These are phyloP conservation scores for Drosophila mayri DNA, from an alignment of 1,140 invertebrate genomes.

Conservation along the genomic window DNA sequence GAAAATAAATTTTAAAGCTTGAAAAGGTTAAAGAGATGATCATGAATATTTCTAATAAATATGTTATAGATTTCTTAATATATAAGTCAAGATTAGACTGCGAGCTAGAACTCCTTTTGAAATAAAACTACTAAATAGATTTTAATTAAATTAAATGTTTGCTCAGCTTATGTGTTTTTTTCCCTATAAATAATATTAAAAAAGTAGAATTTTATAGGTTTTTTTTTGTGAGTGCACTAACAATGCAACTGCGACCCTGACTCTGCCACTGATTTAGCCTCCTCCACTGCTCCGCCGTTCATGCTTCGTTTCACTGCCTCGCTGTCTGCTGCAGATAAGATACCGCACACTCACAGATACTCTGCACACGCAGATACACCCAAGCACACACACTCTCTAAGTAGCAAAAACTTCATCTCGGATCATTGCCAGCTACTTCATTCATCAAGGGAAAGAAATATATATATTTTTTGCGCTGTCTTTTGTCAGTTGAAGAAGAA, in stretches of 20 bases:
- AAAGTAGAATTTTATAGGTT: accelerated
- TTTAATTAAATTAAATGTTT: neutral
- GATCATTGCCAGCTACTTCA: constrained; percentile 76
- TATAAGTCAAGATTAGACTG: neutral
- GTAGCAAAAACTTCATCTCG: constrained; percentile 68
- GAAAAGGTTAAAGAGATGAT: too few relatives aligned
- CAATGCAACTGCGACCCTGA: constrained; percentile 52
- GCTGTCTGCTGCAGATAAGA: constrained; percentile 75
- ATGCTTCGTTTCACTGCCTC: constrained; percentile 55
- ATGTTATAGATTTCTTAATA: neutral
- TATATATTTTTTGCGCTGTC: constrained; percentile 64
- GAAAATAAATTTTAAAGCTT: neutral
- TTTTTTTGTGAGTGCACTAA: constrained; percentile 3
- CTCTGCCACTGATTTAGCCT: constrained; percentile 31
- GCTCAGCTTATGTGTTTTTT: neutral
- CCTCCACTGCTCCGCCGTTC: neutral
- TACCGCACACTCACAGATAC: constrained; percentile 12
- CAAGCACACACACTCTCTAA: constrained; percentile 39
- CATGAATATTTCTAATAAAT: neutral
- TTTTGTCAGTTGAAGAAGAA: constrained; percentile 52
- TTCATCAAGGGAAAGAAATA: constrained; percentile 59
- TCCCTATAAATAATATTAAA: neutral
- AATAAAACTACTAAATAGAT: neutral
- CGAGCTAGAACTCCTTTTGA: neutral
- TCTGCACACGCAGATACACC: neutral